Base-by-base conservation (phyloP, 2,888 invertebrate species). In the Lutraria lutraria region DNA sequence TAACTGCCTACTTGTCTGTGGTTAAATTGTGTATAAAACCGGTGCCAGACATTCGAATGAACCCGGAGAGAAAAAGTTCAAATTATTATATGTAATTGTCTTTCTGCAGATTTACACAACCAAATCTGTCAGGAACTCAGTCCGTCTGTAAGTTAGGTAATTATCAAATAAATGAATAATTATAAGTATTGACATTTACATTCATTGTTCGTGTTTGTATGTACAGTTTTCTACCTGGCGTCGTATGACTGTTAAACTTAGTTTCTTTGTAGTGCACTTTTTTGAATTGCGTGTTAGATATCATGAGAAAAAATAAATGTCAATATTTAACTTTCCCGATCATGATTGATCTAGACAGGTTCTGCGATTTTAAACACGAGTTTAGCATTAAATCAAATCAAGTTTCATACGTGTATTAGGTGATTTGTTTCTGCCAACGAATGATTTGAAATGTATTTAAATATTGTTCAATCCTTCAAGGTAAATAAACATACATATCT, bases 361-460 rank as follows among this genome's bases (percentile, higher is more conserved):
- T 13, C 25, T 25, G 25, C 1, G 6, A 25, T 68, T 10, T 68
- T 25, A n/a, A 68, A 4, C 25, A 68, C 25, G 63, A 68, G 63
- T 68, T 68, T 25, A 68, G n/a, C 63, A 68, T 25, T 25, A 68
- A 68, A 68, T 68, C n/a, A 25, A 68, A 25, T 25, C 63, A 68
- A 12, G 25, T n/a, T 25, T 68, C 12, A 13, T 68, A 4, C 63
- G 12, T 68, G n/a, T 68, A 25, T n/a, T 68, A 10, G 12, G 63
- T 68, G 63, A 68, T 68, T 68, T 68, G 63, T 68, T 25, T 68
- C 63, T 68, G 63, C 25, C 63, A 68, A 43, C 8, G 8, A 43
- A 43, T 43, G 25, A n/a, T 68, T 68, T 68, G 63, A 68, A 68
- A 68, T 25, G 63, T 68, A 68, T 68, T 68, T 68, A 68, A 68